phyloP scores from a whole-genome alignment of 2,113 vertebrate genomes.

The Micronisus gabar region DNA sequence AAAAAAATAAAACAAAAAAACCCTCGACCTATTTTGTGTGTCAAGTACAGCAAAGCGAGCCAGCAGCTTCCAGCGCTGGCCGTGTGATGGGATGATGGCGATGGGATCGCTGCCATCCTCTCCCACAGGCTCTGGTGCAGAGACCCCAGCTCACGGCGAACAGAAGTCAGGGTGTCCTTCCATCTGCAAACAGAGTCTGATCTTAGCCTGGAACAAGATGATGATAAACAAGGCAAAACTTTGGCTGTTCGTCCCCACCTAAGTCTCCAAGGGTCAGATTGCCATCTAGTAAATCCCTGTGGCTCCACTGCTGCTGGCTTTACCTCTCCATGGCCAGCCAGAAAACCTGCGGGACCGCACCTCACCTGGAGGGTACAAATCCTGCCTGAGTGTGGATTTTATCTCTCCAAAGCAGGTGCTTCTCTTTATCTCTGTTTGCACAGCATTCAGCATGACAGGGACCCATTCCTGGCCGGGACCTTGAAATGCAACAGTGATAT shows the following conservation, averaged over 20 bases:
- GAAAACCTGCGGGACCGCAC: neutral
- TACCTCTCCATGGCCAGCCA: neutral
- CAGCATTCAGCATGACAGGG: neutral
- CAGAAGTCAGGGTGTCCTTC: neutral
- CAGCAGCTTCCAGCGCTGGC: neutral
- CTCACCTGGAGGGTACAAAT: neutral
- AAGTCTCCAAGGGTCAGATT: neutral
- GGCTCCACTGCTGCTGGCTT: neutral
- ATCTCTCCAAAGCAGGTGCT: neutral
- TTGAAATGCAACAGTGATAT: neutral
- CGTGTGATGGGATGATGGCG: rapidly evolving
- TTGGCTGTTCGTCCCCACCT: neutral
- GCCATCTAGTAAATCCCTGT: neutral
- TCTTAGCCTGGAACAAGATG: neutral
- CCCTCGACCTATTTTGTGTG: rapidly evolving
- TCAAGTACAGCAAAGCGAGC: neutral
- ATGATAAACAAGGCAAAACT: neutral
- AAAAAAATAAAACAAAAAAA: neutral
- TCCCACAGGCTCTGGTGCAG: neutral
- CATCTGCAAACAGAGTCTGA: neutral
- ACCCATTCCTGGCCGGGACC: neutral
- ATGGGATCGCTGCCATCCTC: neutral
- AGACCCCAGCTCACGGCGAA: neutral
- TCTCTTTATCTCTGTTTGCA: neutral
- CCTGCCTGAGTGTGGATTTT: neutral